Evolutionary conservation across 1,140 invertebrate species (phyloP).

Genomic region (Zaprionus nigranus): DNA sequence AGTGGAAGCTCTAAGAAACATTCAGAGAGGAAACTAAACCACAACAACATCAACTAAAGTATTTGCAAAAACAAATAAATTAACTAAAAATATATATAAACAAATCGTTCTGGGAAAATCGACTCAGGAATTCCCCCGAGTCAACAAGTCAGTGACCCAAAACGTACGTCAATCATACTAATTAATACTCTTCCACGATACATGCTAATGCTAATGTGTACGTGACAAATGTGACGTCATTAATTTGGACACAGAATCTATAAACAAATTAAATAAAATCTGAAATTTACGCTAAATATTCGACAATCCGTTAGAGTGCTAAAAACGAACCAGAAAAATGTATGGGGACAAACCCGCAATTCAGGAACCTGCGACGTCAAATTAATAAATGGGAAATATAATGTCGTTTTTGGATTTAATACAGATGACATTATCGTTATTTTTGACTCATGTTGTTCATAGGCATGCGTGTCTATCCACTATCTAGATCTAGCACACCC

Average conservation of each 20-base stretch:
- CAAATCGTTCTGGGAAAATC: conserved; percentile 23
- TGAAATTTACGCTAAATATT: conserved; percentile 56
- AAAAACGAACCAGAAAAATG: conserved; percentile 43
- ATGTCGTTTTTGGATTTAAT: not conserved
- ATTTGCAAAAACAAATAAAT: not conserved
- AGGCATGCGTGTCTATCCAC: not conserved
- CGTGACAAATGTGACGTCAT: conserved; percentile 20
- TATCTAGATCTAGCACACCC: conserved; percentile 21
- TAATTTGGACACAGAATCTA: conserved; percentile 6
- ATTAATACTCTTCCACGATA: not conserved
- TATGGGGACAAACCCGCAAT: conserved; percentile 21
- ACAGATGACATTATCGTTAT: not conserved
- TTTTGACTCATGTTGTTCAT: conserved; percentile 1
- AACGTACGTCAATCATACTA: conserved; percentile 54
- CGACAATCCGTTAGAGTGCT: conserved; percentile 60
- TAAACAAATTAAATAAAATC: conserved; percentile 9
- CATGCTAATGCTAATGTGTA: not conserved
- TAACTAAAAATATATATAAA: not conserved
- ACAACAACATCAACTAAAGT: not conserved
- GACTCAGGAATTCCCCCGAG: conserved; percentile 33
- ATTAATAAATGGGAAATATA: conserved; percentile 3
- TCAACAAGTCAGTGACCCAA: not conserved
- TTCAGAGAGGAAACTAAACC: not conserved
- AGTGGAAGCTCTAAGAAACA: conserved; percentile 2
- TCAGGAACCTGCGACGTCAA: conserved; percentile 35